A percentile compares a stretch with the other conserved stretches of the same genome.
Evolutionary conservation across 2,888 invertebrate species (phyloP).

Genomic region (Mythimna loreyi): DNA sequence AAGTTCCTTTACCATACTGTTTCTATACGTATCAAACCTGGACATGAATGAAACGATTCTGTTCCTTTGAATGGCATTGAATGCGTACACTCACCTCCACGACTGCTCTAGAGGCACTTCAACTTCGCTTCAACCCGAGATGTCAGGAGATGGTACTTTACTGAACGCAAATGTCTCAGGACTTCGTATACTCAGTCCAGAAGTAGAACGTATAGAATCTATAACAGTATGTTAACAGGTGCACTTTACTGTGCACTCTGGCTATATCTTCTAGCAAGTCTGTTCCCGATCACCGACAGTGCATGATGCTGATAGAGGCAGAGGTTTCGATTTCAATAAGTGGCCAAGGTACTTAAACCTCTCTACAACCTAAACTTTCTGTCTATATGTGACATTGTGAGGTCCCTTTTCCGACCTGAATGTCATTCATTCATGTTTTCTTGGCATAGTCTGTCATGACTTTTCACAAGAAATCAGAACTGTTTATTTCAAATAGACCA

Average conservation of each 20-base stretch:
- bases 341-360: slow-evolving; percentile 1
- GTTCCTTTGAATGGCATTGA: neutral
- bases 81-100: neutral
- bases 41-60: neutral
- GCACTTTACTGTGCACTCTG: no score
- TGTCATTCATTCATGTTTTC: neutral
- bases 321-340: neutral
- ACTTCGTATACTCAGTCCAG: no score
- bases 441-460: neutral
- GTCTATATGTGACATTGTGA: neutral
- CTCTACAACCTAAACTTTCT: neutral
- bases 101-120: neutral
- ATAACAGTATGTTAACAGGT: no score
- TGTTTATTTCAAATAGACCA: no score
- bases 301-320: neutral
- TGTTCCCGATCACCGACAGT: neutral
- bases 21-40: neutral
- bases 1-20: neutral
- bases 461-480: neutral
- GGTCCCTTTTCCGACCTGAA: neutral
- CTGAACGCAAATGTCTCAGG: neutral
- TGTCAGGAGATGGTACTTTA: neutral
- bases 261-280: neutral
- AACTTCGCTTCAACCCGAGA: neutral
- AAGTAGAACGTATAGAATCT: no score